phyloP scores from a whole-genome alignment of 2,113 vertebrate genomes.

The Cygnus buccinator region DNA sequence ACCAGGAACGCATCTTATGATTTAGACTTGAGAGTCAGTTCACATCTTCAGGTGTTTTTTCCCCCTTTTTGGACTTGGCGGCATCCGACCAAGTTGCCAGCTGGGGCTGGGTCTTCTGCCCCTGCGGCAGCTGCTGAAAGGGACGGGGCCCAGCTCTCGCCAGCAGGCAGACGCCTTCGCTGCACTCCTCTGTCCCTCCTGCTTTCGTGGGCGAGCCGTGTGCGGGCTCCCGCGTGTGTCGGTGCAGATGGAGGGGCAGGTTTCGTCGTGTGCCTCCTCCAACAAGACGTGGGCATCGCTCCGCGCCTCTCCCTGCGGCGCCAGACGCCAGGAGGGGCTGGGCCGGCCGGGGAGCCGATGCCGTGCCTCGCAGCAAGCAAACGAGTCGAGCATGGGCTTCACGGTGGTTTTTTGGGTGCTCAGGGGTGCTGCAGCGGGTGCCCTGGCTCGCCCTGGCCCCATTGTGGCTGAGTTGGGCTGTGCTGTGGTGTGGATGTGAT shows the following conservation, averaged over 20 bases:
- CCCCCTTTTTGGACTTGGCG: not conserved
- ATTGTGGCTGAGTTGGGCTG: accelerated
- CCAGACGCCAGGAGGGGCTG: not conserved
- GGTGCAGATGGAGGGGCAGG: not conserved
- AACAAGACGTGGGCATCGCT: not conserved
- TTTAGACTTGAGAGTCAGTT: not conserved
- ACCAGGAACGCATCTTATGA: accelerated
- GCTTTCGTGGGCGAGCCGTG: not conserved
- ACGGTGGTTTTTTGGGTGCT: accelerated
- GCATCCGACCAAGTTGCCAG: not conserved
- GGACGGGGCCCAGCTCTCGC: not conserved
- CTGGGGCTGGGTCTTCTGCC: not conserved
- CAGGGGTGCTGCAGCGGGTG: not conserved
- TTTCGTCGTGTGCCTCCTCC: not conserved
- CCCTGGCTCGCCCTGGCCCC: accelerated
- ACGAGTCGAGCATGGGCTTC: not conserved
- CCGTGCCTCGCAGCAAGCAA: not conserved
- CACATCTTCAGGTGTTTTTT: not conserved
- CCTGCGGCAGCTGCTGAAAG: accelerated
- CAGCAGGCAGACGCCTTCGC: not conserved
- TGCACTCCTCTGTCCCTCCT: not conserved
- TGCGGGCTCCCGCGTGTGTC: accelerated
- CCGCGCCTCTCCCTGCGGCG: not conserved
- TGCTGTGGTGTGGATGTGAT: not conserved
- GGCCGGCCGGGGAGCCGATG: not conserved